Conservation (phyloP, 2,797 vertebrate genomes). For the Craterocephalus amniculus region DNA sequence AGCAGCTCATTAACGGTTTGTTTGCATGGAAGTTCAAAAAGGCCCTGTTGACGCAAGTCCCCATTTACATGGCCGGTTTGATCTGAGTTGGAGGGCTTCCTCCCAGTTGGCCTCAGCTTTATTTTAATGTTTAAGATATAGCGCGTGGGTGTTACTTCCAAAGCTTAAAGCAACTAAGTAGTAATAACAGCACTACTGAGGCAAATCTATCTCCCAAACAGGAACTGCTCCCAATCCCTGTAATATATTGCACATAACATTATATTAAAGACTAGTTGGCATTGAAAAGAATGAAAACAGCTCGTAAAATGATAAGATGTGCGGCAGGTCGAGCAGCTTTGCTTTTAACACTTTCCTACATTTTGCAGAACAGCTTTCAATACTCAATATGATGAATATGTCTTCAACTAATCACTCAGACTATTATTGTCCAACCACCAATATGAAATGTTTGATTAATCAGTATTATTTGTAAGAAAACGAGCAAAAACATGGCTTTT, state of each 20-base stretch:
- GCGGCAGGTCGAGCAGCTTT: no score
- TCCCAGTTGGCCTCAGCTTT: conserved; percentile 47
- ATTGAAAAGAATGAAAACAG: no score
- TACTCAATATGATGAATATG: no score
- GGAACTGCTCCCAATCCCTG: conserved; percentile 1
- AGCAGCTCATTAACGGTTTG: conserved; percentile 80
- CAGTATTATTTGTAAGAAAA: no score
- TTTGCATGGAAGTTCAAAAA: conserved; percentile 81
- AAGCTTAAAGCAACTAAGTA: conserved; percentile 32
- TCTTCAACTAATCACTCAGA: no score
- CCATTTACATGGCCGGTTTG: conserved; percentile 79
- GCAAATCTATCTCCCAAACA: conserved; percentile 9
- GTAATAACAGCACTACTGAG: conserved; percentile 33
- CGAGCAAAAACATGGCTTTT: no score
- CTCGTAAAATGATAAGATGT: no score
- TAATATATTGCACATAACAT: background rate
- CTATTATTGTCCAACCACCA: no score
- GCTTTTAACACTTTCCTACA: no score
- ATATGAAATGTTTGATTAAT: no score
- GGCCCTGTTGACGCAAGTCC: conserved; percentile 74
- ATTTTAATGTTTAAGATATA: conserved; percentile 48
- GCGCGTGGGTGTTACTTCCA: conserved; percentile 51
- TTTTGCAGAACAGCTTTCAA: no score
- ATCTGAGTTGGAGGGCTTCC: conserved; percentile 81
- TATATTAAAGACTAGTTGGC: no score